Percentiles rank a stretch among this genome's conserved stretches.
Conservation (phyloP, 2,113 vertebrate genomes). For the Phalacrocorax brasilianus region DNA sequence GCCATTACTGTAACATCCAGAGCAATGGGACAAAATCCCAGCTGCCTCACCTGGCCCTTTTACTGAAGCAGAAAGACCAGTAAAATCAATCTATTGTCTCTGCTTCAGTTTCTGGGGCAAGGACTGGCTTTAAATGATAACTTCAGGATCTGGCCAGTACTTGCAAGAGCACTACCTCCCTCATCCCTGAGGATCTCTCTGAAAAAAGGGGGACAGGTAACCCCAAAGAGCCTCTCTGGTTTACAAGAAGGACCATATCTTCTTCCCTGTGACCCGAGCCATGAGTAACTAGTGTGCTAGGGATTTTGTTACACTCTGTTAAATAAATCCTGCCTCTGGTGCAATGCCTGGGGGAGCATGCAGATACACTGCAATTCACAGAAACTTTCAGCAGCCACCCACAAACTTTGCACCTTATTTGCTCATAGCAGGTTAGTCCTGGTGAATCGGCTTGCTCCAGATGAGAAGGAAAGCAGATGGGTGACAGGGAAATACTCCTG, state of each 20-base stretch:
- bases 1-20: background rate
- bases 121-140: background rate
- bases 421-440: background rate
- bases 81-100: background rate
- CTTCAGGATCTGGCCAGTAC: background rate
- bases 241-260: background rate
- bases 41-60: background rate
- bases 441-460: background rate
- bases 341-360: slow-evolving; percentile 35
- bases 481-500: background rate
- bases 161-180: background rate
- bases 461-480: background rate
- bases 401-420: slow-evolving; percentile 49
- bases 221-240: background rate
- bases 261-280: background rate
- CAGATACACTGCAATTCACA: background rate
- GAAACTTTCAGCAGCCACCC: slow-evolving; percentile 58
- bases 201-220: background rate
- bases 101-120: background rate
- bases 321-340: slow-evolving; percentile 5
- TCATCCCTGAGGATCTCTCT: background rate
- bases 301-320: background rate
- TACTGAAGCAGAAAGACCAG: background rate
- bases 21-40: background rate
- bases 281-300: background rate